Evolutionary conservation across 2,797 vertebrate genomes (phyloP), one percentile per base, ranked within the genome.

Genomic region (Anomalospiza imberbis): DNA sequence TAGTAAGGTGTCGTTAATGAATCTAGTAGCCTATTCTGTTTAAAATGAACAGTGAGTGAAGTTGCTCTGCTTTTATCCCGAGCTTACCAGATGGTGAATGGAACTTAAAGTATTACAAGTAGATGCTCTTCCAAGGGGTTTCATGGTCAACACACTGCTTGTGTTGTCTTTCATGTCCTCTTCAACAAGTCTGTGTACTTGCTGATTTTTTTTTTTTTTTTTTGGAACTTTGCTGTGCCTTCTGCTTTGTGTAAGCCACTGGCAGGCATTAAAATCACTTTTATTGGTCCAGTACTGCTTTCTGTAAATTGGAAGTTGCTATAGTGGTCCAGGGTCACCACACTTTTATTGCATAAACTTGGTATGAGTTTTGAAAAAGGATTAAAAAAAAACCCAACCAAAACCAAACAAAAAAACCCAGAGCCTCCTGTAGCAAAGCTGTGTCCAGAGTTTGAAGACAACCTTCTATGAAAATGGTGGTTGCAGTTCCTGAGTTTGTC

Each of bases 371-470:
- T 96, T 97, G 77, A 96, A 96, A 95, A 38, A 87, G 92, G 68
- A 89, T 79, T 77, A 40, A 0, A 19, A 62, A 65, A 68, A 34
- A 9, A 0, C 16, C 16, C 14, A 44, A 31, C 29, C 7, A 71
- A 91, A 93, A 28, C 17, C 8, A 58, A 71, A 20, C n/a, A 53
- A 67, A 53, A 38, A 73, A 57, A 1, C 0, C 11, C 0, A 9
- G 58, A 65, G 44, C 40, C 6, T 96, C 93, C 83, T 89, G 62
- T 93, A 89, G 70, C 73, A 95, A 88, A 96, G 95, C 93, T 91
- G 93, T 97, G 70, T 94, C 92, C 88, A 42, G 95, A 94, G 85
- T 92, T 94, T 94, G 97, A 98, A 98, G 97, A 98, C 85, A 96
- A 67, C 81, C 63, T 88, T 93, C 94, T 83, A 34, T 91, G 97